These are phyloP conservation scores for Lytechinus pictus DNA, from an alignment of 35 echinoderm and acorn worm species.

Conservation along the genomic window DNA sequence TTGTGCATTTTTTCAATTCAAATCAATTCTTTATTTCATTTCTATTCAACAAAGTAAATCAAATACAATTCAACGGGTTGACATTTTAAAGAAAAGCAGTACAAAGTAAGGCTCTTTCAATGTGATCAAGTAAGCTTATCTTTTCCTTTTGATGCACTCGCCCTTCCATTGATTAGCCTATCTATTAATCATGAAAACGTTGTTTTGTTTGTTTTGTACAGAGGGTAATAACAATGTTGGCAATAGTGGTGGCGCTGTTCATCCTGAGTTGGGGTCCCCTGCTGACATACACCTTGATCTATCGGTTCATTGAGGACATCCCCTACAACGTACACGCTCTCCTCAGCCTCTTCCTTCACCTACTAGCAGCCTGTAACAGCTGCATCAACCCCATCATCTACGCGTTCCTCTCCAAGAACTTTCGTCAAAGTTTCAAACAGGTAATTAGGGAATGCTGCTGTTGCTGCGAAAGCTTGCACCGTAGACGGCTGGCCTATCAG, in stretches of 20 bases:
- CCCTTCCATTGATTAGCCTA: too few relatives aligned
- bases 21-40: too few relatives aligned
- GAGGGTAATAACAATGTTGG: slow-evolving; percentile 43
- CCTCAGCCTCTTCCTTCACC: background rate
- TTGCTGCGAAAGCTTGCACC: background rate
- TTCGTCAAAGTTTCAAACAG: slow-evolving; percentile 50
- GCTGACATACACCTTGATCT: slow-evolving; percentile 25
- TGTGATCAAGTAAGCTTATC: too few relatives aligned
- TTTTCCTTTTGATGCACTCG: too few relatives aligned
- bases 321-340: background rate
- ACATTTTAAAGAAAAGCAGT: too few relatives aligned
- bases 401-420: slow-evolving; percentile 47
- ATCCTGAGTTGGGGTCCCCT: slow-evolving; percentile 42
- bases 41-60: too few relatives aligned
- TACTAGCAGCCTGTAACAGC: slow-evolving; percentile 20
- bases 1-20: too few relatives aligned
- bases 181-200: too few relatives aligned
- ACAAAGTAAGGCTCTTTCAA: too few relatives aligned
- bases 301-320: background rate
- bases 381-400: slow-evolving; percentile 47
- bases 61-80: too few relatives aligned
- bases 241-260: slow-evolving; percentile 47
- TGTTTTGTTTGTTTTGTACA: background rate
- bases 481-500: slow-evolving; percentile 14
- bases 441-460: slow-evolving; percentile 43